Evolutionary conservation across 2,113 vertebrate species (phyloP).

Genomic region (Esox niger): DNA sequence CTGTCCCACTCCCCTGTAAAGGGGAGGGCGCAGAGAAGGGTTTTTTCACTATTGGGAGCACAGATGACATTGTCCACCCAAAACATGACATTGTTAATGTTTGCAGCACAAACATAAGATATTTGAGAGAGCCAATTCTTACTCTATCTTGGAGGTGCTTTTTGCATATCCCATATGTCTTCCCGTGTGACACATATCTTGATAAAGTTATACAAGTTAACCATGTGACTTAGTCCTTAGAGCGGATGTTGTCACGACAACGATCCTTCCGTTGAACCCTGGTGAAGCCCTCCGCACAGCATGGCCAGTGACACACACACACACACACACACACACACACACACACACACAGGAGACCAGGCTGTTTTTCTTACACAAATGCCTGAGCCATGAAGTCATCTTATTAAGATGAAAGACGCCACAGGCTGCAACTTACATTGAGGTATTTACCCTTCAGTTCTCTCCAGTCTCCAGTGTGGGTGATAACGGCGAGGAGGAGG

Average conservation of each 20-base stretch:
- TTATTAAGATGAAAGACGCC: constrained; percentile 40
- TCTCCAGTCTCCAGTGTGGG: constrained; percentile 24
- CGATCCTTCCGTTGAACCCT: not conserved
- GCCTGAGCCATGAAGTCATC: constrained; percentile 53
- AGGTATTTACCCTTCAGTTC: not conserved
- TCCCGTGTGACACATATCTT: too few relatives aligned
- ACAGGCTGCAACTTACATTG: constrained; percentile 12
- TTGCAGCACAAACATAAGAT: too few relatives aligned
- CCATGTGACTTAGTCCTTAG: not conserved
- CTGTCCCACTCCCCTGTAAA: too few relatives aligned
- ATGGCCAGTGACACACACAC: not conserved
- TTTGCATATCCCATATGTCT: too few relatives aligned
- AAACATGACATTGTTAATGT: too few relatives aligned
- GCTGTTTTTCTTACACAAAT: constrained; percentile 39
- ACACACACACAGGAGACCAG: not conserved
- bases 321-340: not conserved
- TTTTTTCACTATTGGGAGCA: too few relatives aligned
- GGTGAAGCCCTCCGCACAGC: not conserved
- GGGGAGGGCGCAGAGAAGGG: too few relatives aligned
- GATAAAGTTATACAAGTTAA: not conserved
- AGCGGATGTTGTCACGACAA: not conserved
- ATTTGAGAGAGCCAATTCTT: too few relatives aligned
- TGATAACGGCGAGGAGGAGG: constrained; percentile 14
- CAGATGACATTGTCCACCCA: too few relatives aligned
- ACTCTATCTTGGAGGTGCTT: too few relatives aligned